Conservation (phyloP, 2,888 invertebrate genomes). For the Octonoba sinensis region DNA sequence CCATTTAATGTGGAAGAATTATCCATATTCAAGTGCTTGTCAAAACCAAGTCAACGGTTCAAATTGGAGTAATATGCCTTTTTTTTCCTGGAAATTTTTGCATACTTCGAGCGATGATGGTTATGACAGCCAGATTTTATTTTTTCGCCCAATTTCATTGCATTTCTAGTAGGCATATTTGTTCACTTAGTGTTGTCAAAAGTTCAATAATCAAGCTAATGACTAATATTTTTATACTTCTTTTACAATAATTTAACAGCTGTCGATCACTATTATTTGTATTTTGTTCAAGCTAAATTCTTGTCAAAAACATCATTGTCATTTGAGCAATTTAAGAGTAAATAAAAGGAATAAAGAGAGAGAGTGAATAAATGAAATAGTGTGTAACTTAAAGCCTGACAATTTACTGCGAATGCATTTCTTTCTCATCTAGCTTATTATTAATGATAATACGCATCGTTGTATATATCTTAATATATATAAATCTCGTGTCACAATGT, state of each 20-base stretch:
- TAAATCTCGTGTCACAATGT: no score
- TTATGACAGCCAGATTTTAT: neutral
- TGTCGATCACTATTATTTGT: neutral
- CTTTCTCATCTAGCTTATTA: no score
- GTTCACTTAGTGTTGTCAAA: neutral
- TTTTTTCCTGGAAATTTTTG: neutral
- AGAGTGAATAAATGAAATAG: no score
- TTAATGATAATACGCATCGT: no score
- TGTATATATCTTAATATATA: no score
- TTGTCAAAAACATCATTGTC: neutral
- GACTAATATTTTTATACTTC: neutral
- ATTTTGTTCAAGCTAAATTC: neutral
- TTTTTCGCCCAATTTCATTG: neutral
- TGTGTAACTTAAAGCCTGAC: no score
- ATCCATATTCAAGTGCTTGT: neutral
- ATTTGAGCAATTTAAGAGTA: no score
- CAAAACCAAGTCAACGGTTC: neutral
- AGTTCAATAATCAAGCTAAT: neutral
- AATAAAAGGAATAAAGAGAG: no score
- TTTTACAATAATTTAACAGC: neutral
- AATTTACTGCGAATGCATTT: no score
- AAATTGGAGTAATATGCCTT: neutral
- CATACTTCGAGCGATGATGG: neutral
- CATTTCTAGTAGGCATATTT: neutral
- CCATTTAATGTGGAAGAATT: neutral